Conservation (phyloP, 2,113 vertebrate genomes). For the Mobula hypostoma region DNA sequence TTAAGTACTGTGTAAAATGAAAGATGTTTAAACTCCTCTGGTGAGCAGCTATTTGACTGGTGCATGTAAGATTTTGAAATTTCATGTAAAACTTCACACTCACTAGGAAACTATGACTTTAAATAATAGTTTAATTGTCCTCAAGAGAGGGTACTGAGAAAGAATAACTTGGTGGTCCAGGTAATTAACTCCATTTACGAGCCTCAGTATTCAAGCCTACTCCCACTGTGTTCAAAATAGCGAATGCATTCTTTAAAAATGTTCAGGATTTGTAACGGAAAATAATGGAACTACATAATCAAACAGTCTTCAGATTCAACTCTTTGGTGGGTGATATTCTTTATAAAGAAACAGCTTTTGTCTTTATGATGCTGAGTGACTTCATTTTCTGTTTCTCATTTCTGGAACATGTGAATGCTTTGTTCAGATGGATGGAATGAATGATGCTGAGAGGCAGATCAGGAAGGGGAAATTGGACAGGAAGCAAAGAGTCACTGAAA, state of each 20-base stretch:
- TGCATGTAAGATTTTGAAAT: background rate
- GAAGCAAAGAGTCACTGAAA: background rate
- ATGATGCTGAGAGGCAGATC: background rate
- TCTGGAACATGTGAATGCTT: background rate
- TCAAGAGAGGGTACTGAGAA: background rate
- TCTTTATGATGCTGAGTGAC: background rate
- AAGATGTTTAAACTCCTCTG: background rate
- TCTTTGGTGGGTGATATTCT: background rate
- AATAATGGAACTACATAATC: background rate
- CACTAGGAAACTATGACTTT: background rate
- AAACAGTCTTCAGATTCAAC: background rate
- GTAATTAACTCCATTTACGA: background rate
- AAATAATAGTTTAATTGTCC: background rate
- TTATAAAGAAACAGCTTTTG: background rate
- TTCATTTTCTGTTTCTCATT: background rate
- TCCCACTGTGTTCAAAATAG: background rate
- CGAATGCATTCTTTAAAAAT: background rate
- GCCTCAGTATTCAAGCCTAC: background rate
- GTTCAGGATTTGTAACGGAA: background rate
- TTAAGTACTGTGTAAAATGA: too few relatives aligned
- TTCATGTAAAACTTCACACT: background rate
- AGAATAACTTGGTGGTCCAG: background rate
- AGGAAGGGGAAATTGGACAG: background rate
- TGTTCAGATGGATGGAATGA: background rate
- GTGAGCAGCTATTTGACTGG: background rate